Conservation (phyloP, 2,113 vertebrate species). For the Sinocyclocheilus maitianheensis region DNA sequence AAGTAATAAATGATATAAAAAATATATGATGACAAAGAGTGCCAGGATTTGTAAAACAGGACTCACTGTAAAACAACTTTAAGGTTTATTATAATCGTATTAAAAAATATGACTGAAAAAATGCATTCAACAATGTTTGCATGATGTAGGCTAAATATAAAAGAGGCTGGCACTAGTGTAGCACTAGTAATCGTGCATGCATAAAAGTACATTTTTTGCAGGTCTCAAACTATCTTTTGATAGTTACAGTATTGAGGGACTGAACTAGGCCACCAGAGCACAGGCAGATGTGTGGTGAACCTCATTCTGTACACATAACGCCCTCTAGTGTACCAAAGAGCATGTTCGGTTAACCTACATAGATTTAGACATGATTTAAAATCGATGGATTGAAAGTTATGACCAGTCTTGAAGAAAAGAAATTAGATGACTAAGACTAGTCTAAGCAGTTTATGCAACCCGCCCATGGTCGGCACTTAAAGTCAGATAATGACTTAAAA, state of each 20-base stretch:
- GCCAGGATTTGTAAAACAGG: no score
- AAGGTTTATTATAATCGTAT: not conserved
- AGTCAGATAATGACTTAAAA: not conserved
- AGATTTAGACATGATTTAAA: no score
- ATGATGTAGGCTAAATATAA: not conserved
- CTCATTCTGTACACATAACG: constrained; percentile 32
- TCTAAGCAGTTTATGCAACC: no score
- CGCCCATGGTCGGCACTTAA: no score
- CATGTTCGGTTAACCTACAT: no score
- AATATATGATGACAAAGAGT: not conserved
- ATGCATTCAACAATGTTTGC: not conserved
- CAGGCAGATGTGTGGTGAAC: not conserved
- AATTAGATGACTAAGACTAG: no score
- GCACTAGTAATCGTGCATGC: not conserved
- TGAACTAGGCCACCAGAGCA: not conserved
- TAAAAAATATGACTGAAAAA: not conserved
- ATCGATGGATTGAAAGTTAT: no score
- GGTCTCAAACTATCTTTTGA: not conserved
- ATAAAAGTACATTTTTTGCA: not conserved
- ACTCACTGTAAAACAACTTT: not conserved
- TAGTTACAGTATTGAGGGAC: not conserved
- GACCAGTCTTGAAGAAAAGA: no score
- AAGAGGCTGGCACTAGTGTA: not conserved
- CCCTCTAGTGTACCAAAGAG: constrained; percentile 49
- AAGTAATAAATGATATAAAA: not conserved